Evolutionary conservation across 2,797 vertebrate genomes (phyloP), one percentile per base, ranked within the genome.

Genomic region (Rhinella marina): DNA sequence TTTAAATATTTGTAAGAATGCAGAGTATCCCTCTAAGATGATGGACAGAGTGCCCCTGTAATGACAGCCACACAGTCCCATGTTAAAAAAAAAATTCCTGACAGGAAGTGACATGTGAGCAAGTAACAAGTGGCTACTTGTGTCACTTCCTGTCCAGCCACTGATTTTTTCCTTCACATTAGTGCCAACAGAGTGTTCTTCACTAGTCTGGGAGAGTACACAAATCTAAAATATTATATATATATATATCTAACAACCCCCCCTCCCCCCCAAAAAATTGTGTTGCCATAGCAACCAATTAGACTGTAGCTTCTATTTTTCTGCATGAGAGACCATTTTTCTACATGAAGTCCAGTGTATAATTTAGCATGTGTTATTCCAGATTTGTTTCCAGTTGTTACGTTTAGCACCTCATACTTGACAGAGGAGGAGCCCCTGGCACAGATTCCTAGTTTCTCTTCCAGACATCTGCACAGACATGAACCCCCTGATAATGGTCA

Each of bases 381-480:
- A 56, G 76, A 52, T 17, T 41, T 41, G 41, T 41, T 41, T 66
- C 61, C 62, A 66, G 21, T 41, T 68, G 50, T 50, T n/a, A 23
- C 23, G 4, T 13, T 12, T 11, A 41, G 5, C 21, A 10, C 82
- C 13, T 10, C 41, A 57, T 41, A 32, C 29, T 59, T 17, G 68
- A 23, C 56, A n/a, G 54, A 73, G 68, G 82, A 59, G 68, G 82
- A 32, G 82, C 32, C 57, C 11, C 68, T 84, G 82, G 68, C 54
- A 14, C 13, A 16, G n/a, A 12, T 8, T 84, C 52, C 6, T 1
- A 5, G n/a, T 73, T 59, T 59, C n/a, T n/a, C n/a, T 32, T 29
- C 64, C 82, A 84, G 52, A 70, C 68, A 84, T 27, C 52, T 84
- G 82, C 54, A 57, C 66, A 21, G 82, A 72, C 52, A 72, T 57